Evolutionary conservation across 2,888 invertebrate species (phyloP).

Genomic region (Scaeva pyrastri): DNA sequence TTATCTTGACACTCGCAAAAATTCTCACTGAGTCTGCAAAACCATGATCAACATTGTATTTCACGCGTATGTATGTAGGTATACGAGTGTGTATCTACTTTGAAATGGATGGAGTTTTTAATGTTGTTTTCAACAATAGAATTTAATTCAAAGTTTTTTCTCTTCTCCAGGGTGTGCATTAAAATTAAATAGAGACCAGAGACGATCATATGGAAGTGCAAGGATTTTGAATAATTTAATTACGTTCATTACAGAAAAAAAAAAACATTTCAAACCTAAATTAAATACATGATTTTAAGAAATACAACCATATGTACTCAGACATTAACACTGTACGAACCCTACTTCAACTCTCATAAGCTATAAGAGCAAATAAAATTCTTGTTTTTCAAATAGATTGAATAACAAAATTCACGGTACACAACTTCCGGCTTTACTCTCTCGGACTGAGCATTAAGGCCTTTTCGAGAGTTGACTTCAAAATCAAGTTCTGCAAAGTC

Average conservation of each 20-base stretch:
- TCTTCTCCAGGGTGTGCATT: background rate
- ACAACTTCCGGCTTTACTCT: background rate
- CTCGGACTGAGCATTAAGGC: conserved; percentile 4
- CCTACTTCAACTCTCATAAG: no score
- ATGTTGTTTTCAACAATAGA: conserved; percentile 2
- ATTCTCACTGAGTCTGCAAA: background rate
- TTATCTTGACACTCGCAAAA: conserved; percentile 4
- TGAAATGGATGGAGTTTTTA: background rate
- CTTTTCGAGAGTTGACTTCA: background rate
- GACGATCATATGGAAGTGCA: no score
- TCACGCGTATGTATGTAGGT: background rate
- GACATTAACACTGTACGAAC: no score
- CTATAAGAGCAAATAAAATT: no score
- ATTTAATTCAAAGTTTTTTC: conserved; percentile 9
- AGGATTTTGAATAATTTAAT: background rate
- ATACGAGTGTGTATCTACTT: background rate
- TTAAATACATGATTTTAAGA: no score
- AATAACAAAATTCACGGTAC: background rate
- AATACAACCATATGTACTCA: no score
- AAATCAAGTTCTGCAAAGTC: background rate
- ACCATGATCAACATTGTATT: background rate
- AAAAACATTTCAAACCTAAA: no score
- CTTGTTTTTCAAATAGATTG: no score
- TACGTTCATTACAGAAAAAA: background rate
- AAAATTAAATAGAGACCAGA: background rate